phyloP scores from a whole-genome alignment of 1,140 invertebrate species.

The Arion vulgaris region DNA sequence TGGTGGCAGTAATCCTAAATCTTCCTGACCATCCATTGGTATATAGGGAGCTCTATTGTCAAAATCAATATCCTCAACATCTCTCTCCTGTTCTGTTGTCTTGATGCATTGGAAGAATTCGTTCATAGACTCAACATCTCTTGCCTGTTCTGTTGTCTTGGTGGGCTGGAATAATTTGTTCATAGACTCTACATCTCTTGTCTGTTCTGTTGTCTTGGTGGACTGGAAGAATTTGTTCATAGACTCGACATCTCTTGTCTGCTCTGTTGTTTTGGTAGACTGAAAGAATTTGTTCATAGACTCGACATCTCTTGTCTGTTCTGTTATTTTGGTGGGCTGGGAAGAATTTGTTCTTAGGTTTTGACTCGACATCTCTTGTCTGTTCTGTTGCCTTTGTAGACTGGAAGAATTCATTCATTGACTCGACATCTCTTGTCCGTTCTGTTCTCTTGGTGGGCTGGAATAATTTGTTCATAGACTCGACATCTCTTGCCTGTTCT shows the following conservation, averaged over 20 bases:
- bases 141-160: slow-evolving; percentile 39
- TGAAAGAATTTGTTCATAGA: too few species aligned
- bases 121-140: slow-evolving; percentile 56
- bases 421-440: too few species aligned
- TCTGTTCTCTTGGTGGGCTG: too few species aligned
- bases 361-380: slow-evolving; percentile 50
- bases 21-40: slow-evolving; percentile 80
- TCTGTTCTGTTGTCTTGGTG: too few species aligned
- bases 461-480: too few species aligned
- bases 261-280: too few species aligned
- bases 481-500: too few species aligned
- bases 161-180: slow-evolving; percentile 58
- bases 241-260: too few species aligned
- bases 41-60: slow-evolving; percentile 86
- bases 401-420: too few species aligned
- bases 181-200: slow-evolving; percentile 56
- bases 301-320: too few species aligned
- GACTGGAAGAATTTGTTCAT: too few species aligned
- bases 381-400: too few species aligned
- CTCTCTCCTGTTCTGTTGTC: slow-evolving; percentile 31
- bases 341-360: slow-evolving; percentile 63
- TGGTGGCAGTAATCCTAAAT: slow-evolving; percentile 80
- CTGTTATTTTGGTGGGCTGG: slow-evolving; percentile 48
- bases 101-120: slow-evolving; percentile 58
- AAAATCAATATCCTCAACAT: slow-evolving; percentile 51